Base-by-base conservation (phyloP, 2,797 vertebrate genomes). In the Gorsachius magnificus region DNA sequence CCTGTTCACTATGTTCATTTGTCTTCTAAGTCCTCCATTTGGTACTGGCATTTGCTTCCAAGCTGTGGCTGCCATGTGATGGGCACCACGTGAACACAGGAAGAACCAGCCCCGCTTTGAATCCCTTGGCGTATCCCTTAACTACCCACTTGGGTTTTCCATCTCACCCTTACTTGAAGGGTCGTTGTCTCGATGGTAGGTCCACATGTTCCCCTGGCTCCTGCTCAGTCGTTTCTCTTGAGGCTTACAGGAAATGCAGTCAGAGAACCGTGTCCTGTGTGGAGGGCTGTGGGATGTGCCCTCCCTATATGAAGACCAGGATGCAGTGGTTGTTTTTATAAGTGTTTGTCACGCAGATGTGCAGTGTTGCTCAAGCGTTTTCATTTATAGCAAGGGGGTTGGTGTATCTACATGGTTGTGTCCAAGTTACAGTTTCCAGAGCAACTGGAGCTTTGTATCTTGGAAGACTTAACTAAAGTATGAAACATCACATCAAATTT, bases 391-490 rank as follows among this genome's bases (percentile, higher is more conserved):
- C 91, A 85, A 20, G 77, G 36, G 89, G 91, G 77, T 68, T 93
- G 91, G 90, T 95, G 66, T 63, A 93, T 92, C 69, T 91, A 41
- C 75, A 63, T 46, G 92, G 90, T 64, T 87, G 94, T 95, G 95
- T 94, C 94, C 88, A 94, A 95, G 91, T 94, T 96, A 95, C 94
- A 78, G 95, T 97, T 97, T 97, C 94, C 96, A 97, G 95, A 96
- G 96, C 96, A 95, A 96, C 96, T 95, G 83, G 48, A 95, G 93
- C 93, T 96, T 94, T 95, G 91, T 82, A 66, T 92, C 89, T 91
- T 90, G 66, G 48, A 95, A 92, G 77, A 38, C 74, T 87, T 97
- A 84, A 89, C 51, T 87, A 87, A 84, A 88, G 90, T 90, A 69
- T 1, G 41, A 87, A 93, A 83, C 22, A 64, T 78, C 63, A 35